Conservation (phyloP, 1,140 invertebrate genomes). For the Colletes latitarsis region DNA sequence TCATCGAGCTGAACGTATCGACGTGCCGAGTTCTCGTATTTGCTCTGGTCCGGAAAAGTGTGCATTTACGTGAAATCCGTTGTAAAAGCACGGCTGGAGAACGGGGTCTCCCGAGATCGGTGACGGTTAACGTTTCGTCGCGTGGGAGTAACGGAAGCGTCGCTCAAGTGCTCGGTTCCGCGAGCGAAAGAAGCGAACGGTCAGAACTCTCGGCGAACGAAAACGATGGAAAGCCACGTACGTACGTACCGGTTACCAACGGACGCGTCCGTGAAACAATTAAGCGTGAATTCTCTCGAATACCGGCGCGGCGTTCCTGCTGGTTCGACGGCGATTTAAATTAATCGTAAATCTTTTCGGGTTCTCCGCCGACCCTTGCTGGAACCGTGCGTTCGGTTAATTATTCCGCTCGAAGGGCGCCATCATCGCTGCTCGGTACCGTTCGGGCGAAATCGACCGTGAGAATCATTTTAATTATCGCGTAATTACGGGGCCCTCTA, state of each 20-base stretch:
- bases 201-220: background rate
- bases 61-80: background rate
- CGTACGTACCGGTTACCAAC: background rate
- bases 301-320: background rate
- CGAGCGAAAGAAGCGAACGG: conserved; percentile 5
- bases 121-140: conserved; percentile 16
- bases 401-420: conserved; percentile 36
- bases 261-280: background rate
- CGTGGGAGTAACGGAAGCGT: conserved; percentile 49
- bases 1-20: too few species aligned
- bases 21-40: too few species aligned
- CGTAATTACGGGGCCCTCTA: conserved; percentile 17
- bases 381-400: conserved; percentile 15
- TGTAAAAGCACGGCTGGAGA: background rate
- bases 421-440: conserved; percentile 4
- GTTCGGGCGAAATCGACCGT: conserved; percentile 35
- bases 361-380: background rate
- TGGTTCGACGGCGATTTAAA: background rate
- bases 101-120: background rate
- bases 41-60: too few species aligned
- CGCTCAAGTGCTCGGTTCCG: conserved; percentile 17
- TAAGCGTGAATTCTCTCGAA: background rate
- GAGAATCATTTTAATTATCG: conserved; percentile 55
- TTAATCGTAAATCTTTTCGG: background rate
- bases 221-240: background rate